Base-by-base conservation (phyloP, 53 echinoderm and acorn worm genomes). In the Temnopleurus reevesii region DNA sequence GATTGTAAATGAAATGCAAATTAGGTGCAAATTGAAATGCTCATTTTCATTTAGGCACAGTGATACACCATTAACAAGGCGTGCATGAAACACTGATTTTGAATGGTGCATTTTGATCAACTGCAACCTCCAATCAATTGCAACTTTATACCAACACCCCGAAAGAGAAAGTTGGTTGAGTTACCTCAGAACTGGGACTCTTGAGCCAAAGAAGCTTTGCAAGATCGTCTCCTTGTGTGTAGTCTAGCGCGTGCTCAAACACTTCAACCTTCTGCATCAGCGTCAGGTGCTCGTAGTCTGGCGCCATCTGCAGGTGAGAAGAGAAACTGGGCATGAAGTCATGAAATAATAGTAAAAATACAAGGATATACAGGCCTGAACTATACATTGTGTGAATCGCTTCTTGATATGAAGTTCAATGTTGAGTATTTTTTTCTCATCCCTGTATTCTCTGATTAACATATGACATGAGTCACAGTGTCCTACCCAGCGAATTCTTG, bases 201-300 rank as follows among this genome's bases (percentile, higher is more conserved):
- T 97, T 97, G 8, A 97, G 89, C 97, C 97, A 97, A 3, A 97
- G 91, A 19, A 97, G 90, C 76, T 95, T 97, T 33, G 97, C 97
- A 4, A 97, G 90, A 58, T 97, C 97, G 76, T 97, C 97, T 81
- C 95, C 95, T 77, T 97, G 95, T 12, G 97, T 97, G 91, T 97
- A 95, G 87, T 97, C 97, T 82, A 97, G 53, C 1, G 97, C 97
- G 89, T 97, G 97, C 92, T 97, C 97, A 92, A 97, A 97, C 23
- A 97, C 97, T 82, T 97, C 97, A 24, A 97, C 97, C 86, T 97
- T 97, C 97, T 95, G 97, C 95, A 97, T 97, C 65, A 97, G 80
- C 44, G 95, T 97, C 21, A 97, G 94, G 81, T 97, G 97, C 53
- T 97, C 97, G 81, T 97, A 97, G 82, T 97, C 97, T 92, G 95